Evolutionary conservation across 2,113 vertebrate genomes (phyloP).

Genomic region (Nanger granti): DNA sequence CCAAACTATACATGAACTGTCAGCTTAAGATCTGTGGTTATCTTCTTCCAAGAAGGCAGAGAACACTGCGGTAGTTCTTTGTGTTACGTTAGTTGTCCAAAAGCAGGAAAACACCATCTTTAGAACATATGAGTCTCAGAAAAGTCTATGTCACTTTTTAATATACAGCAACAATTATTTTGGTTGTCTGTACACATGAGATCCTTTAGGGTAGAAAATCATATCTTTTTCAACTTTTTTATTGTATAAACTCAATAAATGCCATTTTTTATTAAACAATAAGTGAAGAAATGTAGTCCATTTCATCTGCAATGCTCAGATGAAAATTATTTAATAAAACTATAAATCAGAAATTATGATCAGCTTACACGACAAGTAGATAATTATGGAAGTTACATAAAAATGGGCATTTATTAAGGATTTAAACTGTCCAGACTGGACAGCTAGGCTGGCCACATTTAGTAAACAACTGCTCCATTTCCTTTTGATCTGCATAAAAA

Average conservation of each 20-base stretch:
- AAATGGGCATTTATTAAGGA: background rate
- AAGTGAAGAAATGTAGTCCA: background rate
- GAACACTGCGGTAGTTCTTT: background rate
- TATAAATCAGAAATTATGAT: constrained; percentile 23
- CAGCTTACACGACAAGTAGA: background rate
- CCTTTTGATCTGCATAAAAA: background rate
- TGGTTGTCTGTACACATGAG: background rate
- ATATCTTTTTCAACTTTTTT: background rate
- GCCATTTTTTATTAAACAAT: background rate
- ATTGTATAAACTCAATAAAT: background rate
- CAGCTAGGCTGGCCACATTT: background rate
- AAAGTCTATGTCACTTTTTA: background rate
- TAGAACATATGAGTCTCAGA: background rate
- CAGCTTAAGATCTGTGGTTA: background rate
- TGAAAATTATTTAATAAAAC: constrained; percentile 14
- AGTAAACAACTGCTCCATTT: background rate
- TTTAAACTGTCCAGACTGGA: background rate
- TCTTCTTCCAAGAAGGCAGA: background rate
- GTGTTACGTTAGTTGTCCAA: background rate
- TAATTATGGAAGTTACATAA: background rate
- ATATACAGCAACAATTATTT: background rate
- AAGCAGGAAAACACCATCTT: background rate
- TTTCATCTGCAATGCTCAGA: background rate
- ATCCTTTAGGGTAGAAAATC: background rate
- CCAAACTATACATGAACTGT: background rate